Percentiles rank a stretch among this genome's conserved stretches.
phyloP scores from a whole-genome alignment of 2,797 vertebrate species.

The Varecia variegata region DNA sequence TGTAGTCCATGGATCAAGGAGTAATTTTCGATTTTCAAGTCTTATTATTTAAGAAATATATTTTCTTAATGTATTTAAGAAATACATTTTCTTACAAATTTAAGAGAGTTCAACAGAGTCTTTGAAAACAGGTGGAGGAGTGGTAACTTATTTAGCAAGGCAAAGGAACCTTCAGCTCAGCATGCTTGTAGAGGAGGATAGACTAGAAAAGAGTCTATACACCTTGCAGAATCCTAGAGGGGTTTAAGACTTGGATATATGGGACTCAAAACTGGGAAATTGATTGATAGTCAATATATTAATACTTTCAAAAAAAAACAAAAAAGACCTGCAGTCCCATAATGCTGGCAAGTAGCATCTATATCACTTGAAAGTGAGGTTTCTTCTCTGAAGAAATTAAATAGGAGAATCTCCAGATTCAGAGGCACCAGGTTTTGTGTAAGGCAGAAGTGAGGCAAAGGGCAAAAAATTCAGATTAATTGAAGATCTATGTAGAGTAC shows the following conservation, averaged over 20 bases:
- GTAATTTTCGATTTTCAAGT: no score
- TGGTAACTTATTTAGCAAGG: background rate
- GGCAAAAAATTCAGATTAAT: background rate
- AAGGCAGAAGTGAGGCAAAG: background rate
- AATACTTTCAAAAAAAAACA: background rate
- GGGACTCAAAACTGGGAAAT: background rate
- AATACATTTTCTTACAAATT: no score
- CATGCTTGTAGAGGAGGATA: background rate
- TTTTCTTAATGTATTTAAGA: no score
- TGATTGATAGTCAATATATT: background rate
- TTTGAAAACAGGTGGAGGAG: background rate
- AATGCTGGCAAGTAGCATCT: background rate
- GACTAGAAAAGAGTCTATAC: background rate
- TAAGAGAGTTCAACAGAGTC: background rate
- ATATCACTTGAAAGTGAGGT: background rate
- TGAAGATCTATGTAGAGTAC: background rate
- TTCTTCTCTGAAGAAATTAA: background rate
- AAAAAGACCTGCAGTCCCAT: background rate
- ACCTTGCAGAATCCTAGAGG: background rate
- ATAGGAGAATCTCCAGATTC: background rate
- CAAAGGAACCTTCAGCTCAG: background rate
- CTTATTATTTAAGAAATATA: no score
- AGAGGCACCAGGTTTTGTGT: background rate
- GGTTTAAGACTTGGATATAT: background rate
- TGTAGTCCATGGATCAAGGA: no score